Evolutionary conservation across 2,797 vertebrate genomes (phyloP).

Genomic region (Buphagus erythrorhynchus): DNA sequence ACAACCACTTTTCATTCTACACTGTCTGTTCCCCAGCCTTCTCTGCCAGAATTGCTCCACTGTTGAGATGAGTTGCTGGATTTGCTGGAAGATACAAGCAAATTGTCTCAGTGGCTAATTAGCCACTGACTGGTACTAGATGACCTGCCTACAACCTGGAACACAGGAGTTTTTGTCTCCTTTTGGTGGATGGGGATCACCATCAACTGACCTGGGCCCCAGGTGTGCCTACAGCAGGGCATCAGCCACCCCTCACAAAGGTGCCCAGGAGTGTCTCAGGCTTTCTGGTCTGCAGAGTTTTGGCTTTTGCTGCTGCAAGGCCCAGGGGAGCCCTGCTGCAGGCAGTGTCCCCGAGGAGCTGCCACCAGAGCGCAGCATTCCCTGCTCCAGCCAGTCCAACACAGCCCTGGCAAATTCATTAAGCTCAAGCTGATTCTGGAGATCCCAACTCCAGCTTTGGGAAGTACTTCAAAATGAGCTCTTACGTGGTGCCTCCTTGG

Average conservation of each 20-base stretch:
- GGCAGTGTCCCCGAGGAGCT: not conserved
- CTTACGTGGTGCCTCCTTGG: conserved; percentile 63
- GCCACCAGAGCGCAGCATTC: conserved; percentile 49
- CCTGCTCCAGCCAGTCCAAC: not conserved
- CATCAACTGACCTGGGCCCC: not conserved
- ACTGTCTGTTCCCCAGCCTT: not conserved
- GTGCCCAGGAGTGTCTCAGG: not conserved
- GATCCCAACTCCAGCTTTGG: conserved; percentile 51
- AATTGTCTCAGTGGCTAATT: not conserved
- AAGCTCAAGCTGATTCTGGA: conserved; percentile 44
- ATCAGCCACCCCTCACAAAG: not conserved
- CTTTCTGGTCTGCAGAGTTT: not conserved
- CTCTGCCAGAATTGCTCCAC: not conserved
- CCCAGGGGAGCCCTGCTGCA: not conserved
- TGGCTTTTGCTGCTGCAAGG: not conserved
- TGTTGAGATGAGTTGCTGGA: not conserved
- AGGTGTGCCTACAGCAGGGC: not conserved
- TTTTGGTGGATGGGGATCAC: not conserved
- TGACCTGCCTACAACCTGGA: not conserved
- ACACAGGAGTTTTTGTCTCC: not conserved
- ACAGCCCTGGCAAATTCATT: conserved; percentile 62
- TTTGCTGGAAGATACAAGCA: not conserved
- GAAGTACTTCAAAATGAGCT: conserved; percentile 62
- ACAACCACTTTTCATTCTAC: not conserved
- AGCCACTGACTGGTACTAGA: not conserved